Base-by-base conservation (phyloP, 2,113 vertebrate species). In the Percina caprodes region DNA sequence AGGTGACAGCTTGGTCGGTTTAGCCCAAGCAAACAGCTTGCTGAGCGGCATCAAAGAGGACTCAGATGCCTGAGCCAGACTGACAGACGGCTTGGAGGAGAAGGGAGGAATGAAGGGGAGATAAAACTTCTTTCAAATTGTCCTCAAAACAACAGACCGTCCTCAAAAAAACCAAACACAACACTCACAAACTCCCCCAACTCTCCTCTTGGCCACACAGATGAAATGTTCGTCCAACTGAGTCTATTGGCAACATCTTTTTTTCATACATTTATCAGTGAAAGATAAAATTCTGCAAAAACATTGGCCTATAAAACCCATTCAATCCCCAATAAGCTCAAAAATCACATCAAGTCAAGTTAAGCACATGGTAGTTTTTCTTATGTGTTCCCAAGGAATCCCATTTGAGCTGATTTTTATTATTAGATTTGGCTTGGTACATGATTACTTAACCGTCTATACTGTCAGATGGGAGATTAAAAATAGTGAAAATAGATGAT, bases 11-110 rank as follows among this genome's bases (percentile, higher is more conserved):
- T 88, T 59, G 85, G 67, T 74, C 39, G 74, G 75, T 89, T 89
- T 82, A 84, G 89, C 87, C 79, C 73, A 81, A 69, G 86, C 85
- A 83, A 87, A 91, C 88, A 92, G 83, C 91, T 90, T 92, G 85
- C 80, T 68, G 75, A 84, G 78, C 77, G 15, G 83, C 86, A 82
- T 92, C 91, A 94, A 94, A 93, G 85, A 87, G 80, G 56, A 42
- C 88, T 94, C 89, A 90, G 90, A 93, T 84, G 79, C 88, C 58
- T 12, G 79, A 86, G 92, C 93, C 92, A 94, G 91, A 83, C 72
- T 67, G 88, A 92, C 91, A 94, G 92, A 91, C 86, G 90, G 91
- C 74, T 70, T 54, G 80, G 83, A 84, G 81, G 87, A 59, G 78
- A 87, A 74, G 74, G 74, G 66, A 69, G 69, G 80, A 77, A 80